Evolutionary conservation across 2,888 invertebrate genomes (phyloP).

Genomic region (Sicus ferrugineus): DNA sequence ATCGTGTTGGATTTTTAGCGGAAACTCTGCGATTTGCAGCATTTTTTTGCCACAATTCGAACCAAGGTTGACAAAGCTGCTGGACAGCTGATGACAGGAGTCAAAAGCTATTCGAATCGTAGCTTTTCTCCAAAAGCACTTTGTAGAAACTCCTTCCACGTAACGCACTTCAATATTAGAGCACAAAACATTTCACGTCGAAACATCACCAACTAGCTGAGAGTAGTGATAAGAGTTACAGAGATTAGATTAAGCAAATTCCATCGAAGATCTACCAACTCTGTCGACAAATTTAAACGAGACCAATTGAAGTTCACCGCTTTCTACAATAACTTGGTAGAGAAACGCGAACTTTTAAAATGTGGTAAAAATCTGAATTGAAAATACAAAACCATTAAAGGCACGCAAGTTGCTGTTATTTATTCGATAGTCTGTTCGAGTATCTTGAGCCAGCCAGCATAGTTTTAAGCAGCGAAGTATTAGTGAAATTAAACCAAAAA

Average conservation of each 20-base stretch:
- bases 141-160: background rate
- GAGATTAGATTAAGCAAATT: too few species aligned
- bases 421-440: too few species aligned
- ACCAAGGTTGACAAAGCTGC: slow-evolving; percentile 18
- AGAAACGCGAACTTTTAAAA: background rate
- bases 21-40: background rate
- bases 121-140: slow-evolving; percentile 11
- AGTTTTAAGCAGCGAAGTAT: slow-evolving; percentile 11
- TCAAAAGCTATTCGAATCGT: slow-evolving; percentile 9
- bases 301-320: slow-evolving; percentile 28
- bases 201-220: background rate
- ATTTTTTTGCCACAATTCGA: background rate
- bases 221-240: too few species aligned
- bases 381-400: background rate
- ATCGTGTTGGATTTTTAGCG: too few species aligned
- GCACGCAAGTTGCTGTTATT: too few species aligned
- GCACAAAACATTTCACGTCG: background rate
- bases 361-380: background rate
- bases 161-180: slow-evolving; percentile 6
- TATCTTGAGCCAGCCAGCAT: too few species aligned
- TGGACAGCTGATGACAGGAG: slow-evolving; percentile 24
- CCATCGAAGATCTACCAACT: too few species aligned
- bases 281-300: slow-evolving; percentile 18
- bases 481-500: background rate
- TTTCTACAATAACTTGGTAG: slow-evolving; percentile 1